These are phyloP conservation scores for Brachyhypopomus occidentalis DNA, from an alignment of 2,113 vertebrate genomes.

Conservation along the genomic window DNA sequence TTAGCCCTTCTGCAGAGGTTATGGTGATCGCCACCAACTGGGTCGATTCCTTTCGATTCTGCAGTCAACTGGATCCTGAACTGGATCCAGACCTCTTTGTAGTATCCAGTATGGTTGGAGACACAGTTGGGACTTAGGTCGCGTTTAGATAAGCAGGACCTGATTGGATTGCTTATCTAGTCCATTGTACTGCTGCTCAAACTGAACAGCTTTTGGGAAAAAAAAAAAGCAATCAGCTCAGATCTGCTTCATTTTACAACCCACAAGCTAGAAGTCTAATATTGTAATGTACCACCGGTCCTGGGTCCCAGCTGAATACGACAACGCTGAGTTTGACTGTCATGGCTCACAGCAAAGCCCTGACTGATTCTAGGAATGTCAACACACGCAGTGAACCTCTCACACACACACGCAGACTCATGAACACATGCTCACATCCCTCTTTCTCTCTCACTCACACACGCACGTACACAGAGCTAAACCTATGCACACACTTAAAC, in stretches of 20 bases:
- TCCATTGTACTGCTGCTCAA: not conserved
- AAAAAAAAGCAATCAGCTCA: no score
- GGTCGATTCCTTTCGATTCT: not conserved
- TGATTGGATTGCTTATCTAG: not conserved
- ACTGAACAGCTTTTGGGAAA: not conserved
- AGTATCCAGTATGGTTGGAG: not conserved
- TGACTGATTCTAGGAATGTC: constrained; percentile 35
- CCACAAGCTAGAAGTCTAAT: no score
- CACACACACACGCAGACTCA: not conserved
- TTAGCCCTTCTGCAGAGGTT: not conserved
- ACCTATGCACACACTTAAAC: no score
- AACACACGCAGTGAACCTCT: constrained; percentile 28
- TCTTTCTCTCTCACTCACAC: constrained; percentile 9
- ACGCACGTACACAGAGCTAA: not conserved
- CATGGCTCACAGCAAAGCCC: constrained; percentile 26
- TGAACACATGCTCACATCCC: not conserved
- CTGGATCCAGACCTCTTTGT: not conserved
- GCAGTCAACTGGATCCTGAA: not conserved
- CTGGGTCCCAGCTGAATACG: not conserved
- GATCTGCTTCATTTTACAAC: no score
- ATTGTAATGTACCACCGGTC: not conserved
- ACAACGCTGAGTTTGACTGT: constrained; percentile 1
- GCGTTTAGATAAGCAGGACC: not conserved
- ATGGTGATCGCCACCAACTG: not conserved
- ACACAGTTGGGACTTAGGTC: not conserved